Evolutionary conservation across 1,140 invertebrate species (phyloP).

Genomic region (Drosophila nigromelanica): DNA sequence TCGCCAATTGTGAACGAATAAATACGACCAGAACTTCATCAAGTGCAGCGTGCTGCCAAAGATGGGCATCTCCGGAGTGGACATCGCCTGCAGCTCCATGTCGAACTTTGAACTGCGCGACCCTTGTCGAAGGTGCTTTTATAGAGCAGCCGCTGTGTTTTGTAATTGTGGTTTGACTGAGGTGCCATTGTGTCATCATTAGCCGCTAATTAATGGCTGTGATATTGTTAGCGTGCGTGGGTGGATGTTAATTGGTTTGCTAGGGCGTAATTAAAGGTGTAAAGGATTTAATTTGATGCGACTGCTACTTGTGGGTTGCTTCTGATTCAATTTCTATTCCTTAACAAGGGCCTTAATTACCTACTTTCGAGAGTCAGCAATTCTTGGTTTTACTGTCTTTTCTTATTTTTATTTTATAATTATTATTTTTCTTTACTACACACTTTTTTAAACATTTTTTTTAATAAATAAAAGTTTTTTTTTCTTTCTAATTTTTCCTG

Average conservation of each 20-base stretch:
- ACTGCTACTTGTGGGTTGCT: background rate
- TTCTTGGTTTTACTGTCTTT: too few relatives aligned
- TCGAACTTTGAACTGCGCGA: slow-evolving; percentile 15
- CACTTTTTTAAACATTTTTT: too few relatives aligned
- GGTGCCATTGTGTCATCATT: slow-evolving; percentile 44
- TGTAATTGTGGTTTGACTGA: too few relatives aligned
- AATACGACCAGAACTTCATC: slow-evolving; percentile 78
- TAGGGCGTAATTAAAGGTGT: slow-evolving; percentile 52
- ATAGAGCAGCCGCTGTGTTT: background rate
- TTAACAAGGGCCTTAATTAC: background rate
- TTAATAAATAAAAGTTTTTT: too few relatives aligned
- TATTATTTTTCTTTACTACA: too few relatives aligned
- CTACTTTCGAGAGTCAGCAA: too few relatives aligned
- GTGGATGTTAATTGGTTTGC: slow-evolving; percentile 52
- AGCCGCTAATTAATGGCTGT: slow-evolving; percentile 48
- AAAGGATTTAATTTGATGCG: slow-evolving; percentile 19
- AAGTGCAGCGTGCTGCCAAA: slow-evolving; percentile 61
- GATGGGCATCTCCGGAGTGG: slow-evolving; percentile 60
- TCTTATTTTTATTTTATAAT: too few relatives aligned
- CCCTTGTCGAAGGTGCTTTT: background rate
- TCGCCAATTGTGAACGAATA: slow-evolving; percentile 74
- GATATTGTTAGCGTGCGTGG: slow-evolving; percentile 20
- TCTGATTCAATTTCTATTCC: too few relatives aligned
- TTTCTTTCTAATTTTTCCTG: too few relatives aligned
- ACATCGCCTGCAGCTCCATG: slow-evolving; percentile 54